Conservation (phyloP, 2,797 vertebrate genomes). For the Enoplosus armatus region DNA sequence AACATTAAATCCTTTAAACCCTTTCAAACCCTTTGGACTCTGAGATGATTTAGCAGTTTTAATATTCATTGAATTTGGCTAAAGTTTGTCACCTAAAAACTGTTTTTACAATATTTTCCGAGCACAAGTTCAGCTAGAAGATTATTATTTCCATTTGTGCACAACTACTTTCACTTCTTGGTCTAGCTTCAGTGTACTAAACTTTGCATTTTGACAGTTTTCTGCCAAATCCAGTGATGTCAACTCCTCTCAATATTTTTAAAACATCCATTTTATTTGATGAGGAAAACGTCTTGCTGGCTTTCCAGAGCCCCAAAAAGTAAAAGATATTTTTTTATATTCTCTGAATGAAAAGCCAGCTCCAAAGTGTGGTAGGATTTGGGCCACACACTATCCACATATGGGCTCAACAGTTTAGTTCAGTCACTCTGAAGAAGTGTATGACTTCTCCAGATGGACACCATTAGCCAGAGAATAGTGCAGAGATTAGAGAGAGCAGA, state of each 20-base stretch:
- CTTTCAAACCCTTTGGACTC: neutral
- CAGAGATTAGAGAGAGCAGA: constrained; percentile 61
- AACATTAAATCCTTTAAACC: constrained; percentile 12
- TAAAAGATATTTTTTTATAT: constrained; percentile 23
- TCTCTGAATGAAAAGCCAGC: constrained; percentile 33
- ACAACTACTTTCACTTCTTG: neutral
- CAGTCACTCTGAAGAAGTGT: constrained; percentile 29
- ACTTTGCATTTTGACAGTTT: neutral
- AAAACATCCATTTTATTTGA: constrained; percentile 35
- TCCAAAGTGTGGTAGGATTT: constrained; percentile 36
- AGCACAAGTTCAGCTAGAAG: neutral
- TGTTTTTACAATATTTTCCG: neutral
- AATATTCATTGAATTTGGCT: neutral
- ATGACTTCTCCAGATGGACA: constrained; percentile 68
- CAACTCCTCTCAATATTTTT: neutral
- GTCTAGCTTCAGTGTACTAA: neutral
- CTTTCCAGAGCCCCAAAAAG: neutral
- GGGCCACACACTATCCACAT: constrained; percentile 42
- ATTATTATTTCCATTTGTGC: neutral
- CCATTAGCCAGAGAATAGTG: constrained; percentile 52
- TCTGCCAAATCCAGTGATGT: neutral
- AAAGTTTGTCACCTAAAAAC: neutral
- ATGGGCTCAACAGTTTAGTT: constrained; percentile 45
- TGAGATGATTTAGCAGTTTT: neutral
- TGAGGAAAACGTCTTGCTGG: constrained; percentile 31